Evolutionary conservation across 1,140 invertebrate species (phyloP), one percentile per base, ranked within the genome.

Genomic region (Drosophila nebulosa): DNA sequence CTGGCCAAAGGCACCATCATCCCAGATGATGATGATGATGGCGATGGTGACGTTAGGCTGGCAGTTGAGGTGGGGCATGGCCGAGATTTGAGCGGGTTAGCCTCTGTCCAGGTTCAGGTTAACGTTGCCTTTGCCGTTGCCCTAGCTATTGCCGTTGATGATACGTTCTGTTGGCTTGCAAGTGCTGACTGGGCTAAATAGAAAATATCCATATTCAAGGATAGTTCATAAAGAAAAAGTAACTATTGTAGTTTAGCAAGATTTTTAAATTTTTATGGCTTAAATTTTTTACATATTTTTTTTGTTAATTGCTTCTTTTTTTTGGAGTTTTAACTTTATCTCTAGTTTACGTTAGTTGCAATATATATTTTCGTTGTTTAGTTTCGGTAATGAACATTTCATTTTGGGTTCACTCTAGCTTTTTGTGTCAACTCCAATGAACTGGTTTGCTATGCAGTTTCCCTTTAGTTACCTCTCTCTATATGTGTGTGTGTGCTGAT

Each of bases 1-100:
- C 39, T 46, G 39, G 58, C 69, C 79, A 77, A 79, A 70, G 70
- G 69, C 67, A 67, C 39, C 39, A 46, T 46, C 39, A 35, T 27
- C 14, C 10, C 12, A 39, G n/a, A 22, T 42, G 46, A 53, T 53
- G 61, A 52, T 52, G n/a, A 53, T 30, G 53, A 50, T 12, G 52
- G 22, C 7, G 50, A 21, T 52, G 22, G 14, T 30, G 55, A 57
- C 27, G n/a, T 18, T 21, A 36, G 32, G 27, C 27, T 62, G 57
- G 30, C n/a, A 35, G 6, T 7, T 18, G 39, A 10, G 39, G 12
- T 39, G 39, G 16, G 7, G 39, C 7, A 22, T 42, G 21, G 30
- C 70, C 18, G 63, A 74, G 71, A 74, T 74, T 74, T 74, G 65
- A 74, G 74, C 56, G 63, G 70, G 71, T 74, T 74, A 74, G 70